Conservation (phyloP, 2,113 vertebrate species). For the Perca flavescens region DNA sequence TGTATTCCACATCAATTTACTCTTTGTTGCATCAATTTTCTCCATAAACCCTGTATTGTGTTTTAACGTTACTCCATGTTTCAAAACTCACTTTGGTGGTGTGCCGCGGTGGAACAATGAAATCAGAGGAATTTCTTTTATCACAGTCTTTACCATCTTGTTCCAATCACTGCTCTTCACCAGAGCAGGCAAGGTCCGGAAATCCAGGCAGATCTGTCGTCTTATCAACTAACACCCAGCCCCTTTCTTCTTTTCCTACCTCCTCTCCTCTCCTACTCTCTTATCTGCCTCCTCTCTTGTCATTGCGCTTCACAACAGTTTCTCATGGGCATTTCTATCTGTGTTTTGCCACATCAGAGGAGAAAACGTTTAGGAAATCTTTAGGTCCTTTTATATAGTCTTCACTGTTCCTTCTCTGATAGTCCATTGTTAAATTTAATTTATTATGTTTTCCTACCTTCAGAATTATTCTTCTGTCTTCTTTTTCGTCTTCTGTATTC, state of each 20-base stretch:
- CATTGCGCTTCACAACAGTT: neutral
- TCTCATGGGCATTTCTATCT: slow-evolving; percentile 25
- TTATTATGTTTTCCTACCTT: neutral
- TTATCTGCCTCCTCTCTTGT: slow-evolving; percentile 15
- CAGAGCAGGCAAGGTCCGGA: slow-evolving; percentile 72
- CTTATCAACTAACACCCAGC: slow-evolving; percentile 78
- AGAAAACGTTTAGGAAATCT: neutral
- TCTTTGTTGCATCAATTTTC: slow-evolving; percentile 11
- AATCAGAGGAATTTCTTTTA: slow-evolving; percentile 81
- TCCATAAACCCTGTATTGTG: neutral
- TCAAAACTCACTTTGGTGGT: slow-evolving; percentile 49
- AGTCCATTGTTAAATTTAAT: slow-evolving; percentile 4
- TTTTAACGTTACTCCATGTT: slow-evolving; percentile 44
- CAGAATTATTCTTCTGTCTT: neutral
- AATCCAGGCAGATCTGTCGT: slow-evolving; percentile 75
- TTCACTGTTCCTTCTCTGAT: slow-evolving; percentile 6
- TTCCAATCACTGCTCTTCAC: slow-evolving; percentile 78
- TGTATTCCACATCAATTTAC: slow-evolving; percentile 8
- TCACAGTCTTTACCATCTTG: slow-evolving; percentile 79
- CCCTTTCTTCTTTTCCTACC: slow-evolving; percentile 39
- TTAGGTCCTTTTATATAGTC: neutral
- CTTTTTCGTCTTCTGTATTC: neutral
- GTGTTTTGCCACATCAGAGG: neutral
- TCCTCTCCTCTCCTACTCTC: slow-evolving; percentile 5
- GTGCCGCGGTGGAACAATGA: slow-evolving; percentile 69